phyloP scores from a whole-genome alignment of 2,797 vertebrate species.

The Danio jaintianensis region DNA sequence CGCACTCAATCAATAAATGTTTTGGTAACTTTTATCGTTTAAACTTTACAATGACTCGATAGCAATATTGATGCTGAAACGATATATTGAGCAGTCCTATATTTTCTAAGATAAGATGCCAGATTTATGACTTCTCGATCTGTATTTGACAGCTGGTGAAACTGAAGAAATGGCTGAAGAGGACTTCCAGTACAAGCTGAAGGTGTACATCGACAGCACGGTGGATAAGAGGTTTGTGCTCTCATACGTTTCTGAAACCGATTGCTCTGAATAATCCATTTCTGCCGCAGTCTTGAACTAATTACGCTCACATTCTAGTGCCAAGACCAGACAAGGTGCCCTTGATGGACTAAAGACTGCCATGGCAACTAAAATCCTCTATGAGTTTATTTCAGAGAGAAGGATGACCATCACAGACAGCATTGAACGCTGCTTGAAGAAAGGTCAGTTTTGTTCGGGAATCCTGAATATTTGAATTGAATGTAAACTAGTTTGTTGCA shows the following conservation, averaged over 20 bases:
- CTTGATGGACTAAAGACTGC: constrained; percentile 92
- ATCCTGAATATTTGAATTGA: neutral
- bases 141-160: constrained; percentile 82
- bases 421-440: constrained; percentile 96
- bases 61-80: neutral
- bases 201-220: constrained; percentile 94
- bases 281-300: constrained; percentile 3
- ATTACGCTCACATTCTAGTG: constrained; percentile 74
- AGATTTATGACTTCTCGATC: neutral
- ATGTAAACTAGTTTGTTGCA: neutral
- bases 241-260: neutral
- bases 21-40: too few relatives aligned
- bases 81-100: neutral
- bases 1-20: too few relatives aligned
- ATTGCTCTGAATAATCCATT: neutral
- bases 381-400: constrained; percentile 93
- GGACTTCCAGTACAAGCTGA: constrained; percentile 95
- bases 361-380: constrained; percentile 92
- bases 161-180: constrained; percentile 90
- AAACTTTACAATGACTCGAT: too few relatives aligned
- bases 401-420: constrained; percentile 97
- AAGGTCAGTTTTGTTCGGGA: constrained; percentile 79
- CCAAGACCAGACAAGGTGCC: constrained; percentile 93
- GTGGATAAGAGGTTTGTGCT: constrained; percentile 91
- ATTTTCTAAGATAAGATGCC: neutral